Base-by-base conservation (phyloP, 2,888 invertebrate species). In the Nasonia oneida region DNA sequence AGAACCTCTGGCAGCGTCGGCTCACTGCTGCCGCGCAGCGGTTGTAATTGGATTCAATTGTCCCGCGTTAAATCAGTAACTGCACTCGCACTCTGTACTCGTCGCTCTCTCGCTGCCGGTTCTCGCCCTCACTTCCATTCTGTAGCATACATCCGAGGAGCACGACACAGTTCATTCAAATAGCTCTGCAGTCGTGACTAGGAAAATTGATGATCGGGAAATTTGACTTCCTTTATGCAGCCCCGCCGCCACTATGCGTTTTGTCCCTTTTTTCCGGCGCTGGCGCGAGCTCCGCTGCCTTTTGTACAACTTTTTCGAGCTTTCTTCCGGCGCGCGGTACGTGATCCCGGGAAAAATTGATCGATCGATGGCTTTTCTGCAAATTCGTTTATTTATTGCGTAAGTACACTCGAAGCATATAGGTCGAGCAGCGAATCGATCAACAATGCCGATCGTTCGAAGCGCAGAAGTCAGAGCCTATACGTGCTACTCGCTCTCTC, bases 31-130 rank as follows among this genome's bases (percentile, higher is more conserved):
- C 29, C 47, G 57, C 50, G 70, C 91, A 90, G 92, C 90, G 90
- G 90, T 92, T 92, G 93, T 93, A 93, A 93, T 93, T 93, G 93
- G 92, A 93, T 93, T 93, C 92, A 92, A 93, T 93, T 93, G 93
- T 93, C 92, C 93, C 92, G 92, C 92, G 92, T 93, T 93, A 92
- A 93, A 93, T 93, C 92, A 92, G 93, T 91, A 91, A 92, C 93
- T 92, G 91, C 91, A 90, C 91, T 90, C 91, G 10, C 18, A 53
- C 53, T 53, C 1, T 53, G 89, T 89, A 89, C 88, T 89, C 89
- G 88, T 88, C 89, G 90, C 89, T 89, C 88, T 89, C 23, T 92
- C 90, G 90, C 90, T 90, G 88, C 90, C 83, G 81, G 88, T 86
- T 90, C 89, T 89, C 89, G 89, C 64, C 5, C 64, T 78, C 47